Evolutionary conservation across 64 coral and sea anemone genomes (phyloP), one percentile per base, ranked within the genome.

Genomic region (Acropora tenuis): DNA sequence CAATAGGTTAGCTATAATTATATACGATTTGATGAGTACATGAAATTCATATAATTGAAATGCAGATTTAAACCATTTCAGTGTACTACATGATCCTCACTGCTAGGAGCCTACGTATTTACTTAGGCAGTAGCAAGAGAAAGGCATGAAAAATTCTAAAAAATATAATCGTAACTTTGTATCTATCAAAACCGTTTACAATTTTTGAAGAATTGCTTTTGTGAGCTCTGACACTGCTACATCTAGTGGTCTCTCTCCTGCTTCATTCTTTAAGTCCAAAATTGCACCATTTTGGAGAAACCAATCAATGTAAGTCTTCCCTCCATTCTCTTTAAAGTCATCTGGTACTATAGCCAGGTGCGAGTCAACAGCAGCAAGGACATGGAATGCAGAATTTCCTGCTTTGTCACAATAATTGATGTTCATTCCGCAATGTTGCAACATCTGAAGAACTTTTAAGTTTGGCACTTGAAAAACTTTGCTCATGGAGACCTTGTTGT

Each of bases 351-450:
- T 73, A 8, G 86, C 76, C 1, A 87, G 77, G 0, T 81, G 72
- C 6, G 86, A 75, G 40, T 65, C 48, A 11, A 88, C 86, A 43
- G 91, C 4, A 8, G 77, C 86, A 88, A 93, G 86, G 50, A 93
- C 13, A 12, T 93, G 91, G 55, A 93, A 86, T 17, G 91, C 41
- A n/a, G 85, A 82, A 74, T 93, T 80, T 75, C 91, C 91, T 30
- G 78, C 48, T 8, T 79, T 58, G n/a, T 93, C 77, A 42, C 69
- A 20, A 4, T 55, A 55, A 47, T 88, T 81, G 4, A 93, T 80
- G 45, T 93, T 68, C 17, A 73, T 41, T 30, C 91, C 91, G 30
- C 76, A 88, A 15, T 88, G 91, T 41, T 88, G 69, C n/a, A 93
- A 59, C 17, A 82, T 47, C 9, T 88, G 45, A 16, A 93, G 48